Conservation (phyloP, 2,888 invertebrate species). For the Heliconius ismenius region DNA sequence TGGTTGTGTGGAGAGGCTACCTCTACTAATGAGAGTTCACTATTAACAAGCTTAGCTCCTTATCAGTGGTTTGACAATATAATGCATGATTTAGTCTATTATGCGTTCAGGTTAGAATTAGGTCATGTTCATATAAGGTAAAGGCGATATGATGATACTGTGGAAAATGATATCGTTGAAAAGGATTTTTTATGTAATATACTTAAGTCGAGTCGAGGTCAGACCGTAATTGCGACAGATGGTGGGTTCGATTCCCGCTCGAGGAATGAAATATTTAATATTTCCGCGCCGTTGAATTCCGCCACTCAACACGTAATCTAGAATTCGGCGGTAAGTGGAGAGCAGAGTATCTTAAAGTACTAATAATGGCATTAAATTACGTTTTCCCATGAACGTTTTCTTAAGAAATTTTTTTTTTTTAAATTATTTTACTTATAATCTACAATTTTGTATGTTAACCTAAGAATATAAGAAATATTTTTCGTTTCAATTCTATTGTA, state of each 20-base stretch:
- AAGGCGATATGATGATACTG: background rate
- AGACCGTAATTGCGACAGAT: too few relatives aligned
- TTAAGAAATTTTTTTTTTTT: background rate
- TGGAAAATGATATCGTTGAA: background rate
- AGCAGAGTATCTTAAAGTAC: too few relatives aligned
- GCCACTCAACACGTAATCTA: too few relatives aligned
- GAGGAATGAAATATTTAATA: too few relatives aligned
- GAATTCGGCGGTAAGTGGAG: too few relatives aligned
- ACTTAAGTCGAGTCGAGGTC: too few relatives aligned
- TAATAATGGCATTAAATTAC: background rate
- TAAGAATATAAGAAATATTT: too few relatives aligned
- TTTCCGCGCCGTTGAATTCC: too few relatives aligned
- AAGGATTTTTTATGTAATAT: background rate
- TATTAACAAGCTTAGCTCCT: conserved; percentile 26
- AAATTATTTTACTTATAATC: too few relatives aligned
- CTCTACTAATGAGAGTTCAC: conserved; percentile 23
- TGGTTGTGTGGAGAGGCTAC: conserved; percentile 3
- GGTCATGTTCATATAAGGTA: background rate
- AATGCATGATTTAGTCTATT: conserved; percentile 17
- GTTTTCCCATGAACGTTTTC: background rate
- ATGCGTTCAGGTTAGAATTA: background rate
- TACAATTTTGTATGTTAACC: background rate
- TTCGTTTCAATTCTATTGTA: too few relatives aligned
- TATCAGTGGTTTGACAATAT: conserved; percentile 26
- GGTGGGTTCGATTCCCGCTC: too few relatives aligned